These are phyloP conservation scores for Ctenodactylus gundi DNA, from an alignment of 2,113 vertebrate species.

Conservation along the genomic window DNA sequence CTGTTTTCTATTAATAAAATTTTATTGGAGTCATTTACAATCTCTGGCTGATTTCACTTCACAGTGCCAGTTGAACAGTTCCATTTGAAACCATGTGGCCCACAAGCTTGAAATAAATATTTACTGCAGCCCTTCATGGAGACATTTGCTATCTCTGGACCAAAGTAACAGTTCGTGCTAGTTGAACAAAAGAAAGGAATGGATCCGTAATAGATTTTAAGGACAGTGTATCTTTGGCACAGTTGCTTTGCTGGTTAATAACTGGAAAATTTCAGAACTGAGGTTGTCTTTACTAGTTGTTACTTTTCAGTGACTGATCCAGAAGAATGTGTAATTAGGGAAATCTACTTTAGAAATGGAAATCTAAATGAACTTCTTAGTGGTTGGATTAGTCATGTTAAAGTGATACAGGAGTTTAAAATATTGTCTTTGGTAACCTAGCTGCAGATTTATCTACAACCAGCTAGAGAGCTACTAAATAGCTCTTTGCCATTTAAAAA, in stretches of 20 bases:
- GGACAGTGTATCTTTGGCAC: conserved; percentile 14
- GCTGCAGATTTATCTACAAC: neutral
- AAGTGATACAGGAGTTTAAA: conserved; percentile 11
- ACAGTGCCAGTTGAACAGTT: neutral
- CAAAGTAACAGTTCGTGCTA: conserved; percentile 19
- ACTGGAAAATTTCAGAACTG: neutral
- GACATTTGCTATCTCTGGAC: neutral
- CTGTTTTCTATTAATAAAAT: neutral
- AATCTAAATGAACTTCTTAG: neutral
- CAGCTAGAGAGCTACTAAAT: neutral
- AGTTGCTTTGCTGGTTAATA: conserved; percentile 26
- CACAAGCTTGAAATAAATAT: neutral
- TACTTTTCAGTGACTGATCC: conserved; percentile 43
- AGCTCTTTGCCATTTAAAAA: neutral
- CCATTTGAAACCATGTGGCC: neutral
- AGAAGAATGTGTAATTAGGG: conserved; percentile 15
- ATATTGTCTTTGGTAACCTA: neutral
- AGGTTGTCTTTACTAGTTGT: conserved; percentile 19
- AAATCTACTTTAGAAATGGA: conserved; percentile 15
- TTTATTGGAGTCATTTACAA: neutral
- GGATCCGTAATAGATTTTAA: neutral
- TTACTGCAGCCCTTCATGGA: neutral
- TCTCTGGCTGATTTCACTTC: neutral
- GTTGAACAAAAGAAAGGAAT: neutral
- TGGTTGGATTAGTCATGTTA: neutral